Evolutionary conservation across 2,888 invertebrate genomes (phyloP).

Genomic region (Platycheirus rosarum): DNA sequence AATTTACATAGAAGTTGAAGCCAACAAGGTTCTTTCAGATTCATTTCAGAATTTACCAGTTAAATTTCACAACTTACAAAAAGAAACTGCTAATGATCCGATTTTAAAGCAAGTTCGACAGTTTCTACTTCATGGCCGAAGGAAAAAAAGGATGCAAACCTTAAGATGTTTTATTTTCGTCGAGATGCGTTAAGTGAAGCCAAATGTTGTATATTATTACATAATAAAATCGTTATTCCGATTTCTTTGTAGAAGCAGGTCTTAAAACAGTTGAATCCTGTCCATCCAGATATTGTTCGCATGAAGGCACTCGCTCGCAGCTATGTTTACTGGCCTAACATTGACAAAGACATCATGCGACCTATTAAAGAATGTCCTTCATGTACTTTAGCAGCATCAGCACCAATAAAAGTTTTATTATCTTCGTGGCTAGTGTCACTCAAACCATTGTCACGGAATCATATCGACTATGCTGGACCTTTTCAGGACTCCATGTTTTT

Average conservation of each 20-base stretch:
- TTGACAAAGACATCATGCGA: conserved; percentile 75
- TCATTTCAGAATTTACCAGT: too few species aligned
- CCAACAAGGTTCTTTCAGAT: too few species aligned
- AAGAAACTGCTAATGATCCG: background rate
- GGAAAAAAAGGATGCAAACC: background rate
- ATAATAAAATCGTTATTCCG: conserved; percentile 13
- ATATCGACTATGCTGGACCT: conserved; percentile 81
- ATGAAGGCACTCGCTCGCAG: conserved; percentile 42
- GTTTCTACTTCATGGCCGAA: conserved; percentile 7
- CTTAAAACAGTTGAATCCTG: background rate
- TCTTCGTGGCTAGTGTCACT: conserved; percentile 72
- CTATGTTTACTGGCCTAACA: conserved; percentile 76
- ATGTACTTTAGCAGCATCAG: conserved; percentile 75
- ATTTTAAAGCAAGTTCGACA: background rate
- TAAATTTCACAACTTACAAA: too few species aligned
- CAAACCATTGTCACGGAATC: conserved; percentile 79
- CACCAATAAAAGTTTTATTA: conserved; percentile 70
- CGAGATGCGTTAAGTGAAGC: conserved; percentile 3
- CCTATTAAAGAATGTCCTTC: conserved; percentile 50
- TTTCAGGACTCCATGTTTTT: conserved; percentile 10
- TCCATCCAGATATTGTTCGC: background rate
- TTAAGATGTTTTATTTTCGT: background rate
- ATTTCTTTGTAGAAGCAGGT: background rate
- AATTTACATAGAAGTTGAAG: conserved; percentile 31
- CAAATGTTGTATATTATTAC: conserved; percentile 4